A percentile compares a stretch with the other conserved stretches of the same genome.
These are phyloP conservation scores for Protomyctophum bolini DNA, from an alignment of 2,113 vertebrate genomes.

Conservation along the genomic window DNA sequence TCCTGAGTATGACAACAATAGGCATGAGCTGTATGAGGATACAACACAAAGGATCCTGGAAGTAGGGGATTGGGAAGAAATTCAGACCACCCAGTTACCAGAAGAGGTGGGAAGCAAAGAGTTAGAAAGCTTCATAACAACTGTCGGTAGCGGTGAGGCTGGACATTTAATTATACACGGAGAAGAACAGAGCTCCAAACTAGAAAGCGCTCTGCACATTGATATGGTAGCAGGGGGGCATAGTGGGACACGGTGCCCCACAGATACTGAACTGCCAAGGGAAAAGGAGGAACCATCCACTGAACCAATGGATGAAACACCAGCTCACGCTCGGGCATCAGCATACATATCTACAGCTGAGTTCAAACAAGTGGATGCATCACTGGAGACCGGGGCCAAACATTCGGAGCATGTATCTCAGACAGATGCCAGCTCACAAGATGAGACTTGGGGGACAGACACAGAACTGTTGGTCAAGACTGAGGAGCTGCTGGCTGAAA, in stretches of 20 bases:
- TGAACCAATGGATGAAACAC: background rate
- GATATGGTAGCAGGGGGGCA: slow-evolving; percentile 7
- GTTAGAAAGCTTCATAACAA: slow-evolving; percentile 43
- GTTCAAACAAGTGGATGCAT: background rate
- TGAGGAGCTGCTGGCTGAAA: slow-evolving; percentile 20
- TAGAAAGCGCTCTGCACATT: background rate
- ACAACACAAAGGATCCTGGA: slow-evolving; percentile 59
- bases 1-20: slow-evolving; percentile 63
- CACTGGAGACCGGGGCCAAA: slow-evolving; percentile 21
- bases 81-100: slow-evolving; percentile 47
- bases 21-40: slow-evolving; percentile 39
- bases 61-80: slow-evolving; percentile 45
- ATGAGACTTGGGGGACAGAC: background rate
- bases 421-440: background rate
- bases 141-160: background rate
- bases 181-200: slow-evolving; percentile 25
- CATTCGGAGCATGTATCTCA: slow-evolving; percentile 14
- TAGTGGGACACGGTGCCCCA: background rate
- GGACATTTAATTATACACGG: slow-evolving; percentile 18
- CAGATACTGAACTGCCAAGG: background rate
- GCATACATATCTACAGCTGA: slow-evolving; percentile 7
- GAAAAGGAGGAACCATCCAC: slow-evolving; percentile 9
- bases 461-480: slow-evolving; percentile 11
- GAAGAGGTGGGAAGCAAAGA: slow-evolving; percentile 57
- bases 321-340: slow-evolving; percentile 19